These are phyloP conservation scores for Sebastes iracundus DNA, from an alignment of 2,797 vertebrate species.

Conservation along the genomic window DNA sequence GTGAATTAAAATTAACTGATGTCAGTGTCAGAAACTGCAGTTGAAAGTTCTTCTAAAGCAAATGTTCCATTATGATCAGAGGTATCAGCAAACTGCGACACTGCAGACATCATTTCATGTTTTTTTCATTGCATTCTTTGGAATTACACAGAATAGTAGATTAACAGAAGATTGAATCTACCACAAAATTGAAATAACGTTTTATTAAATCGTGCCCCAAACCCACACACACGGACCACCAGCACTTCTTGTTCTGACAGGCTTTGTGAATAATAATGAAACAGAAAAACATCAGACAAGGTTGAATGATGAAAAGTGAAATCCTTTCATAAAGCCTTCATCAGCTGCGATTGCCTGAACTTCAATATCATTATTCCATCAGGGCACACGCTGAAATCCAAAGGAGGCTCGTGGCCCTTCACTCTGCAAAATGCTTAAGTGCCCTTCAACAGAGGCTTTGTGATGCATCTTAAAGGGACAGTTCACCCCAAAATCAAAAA, in stretches of 20 bases:
- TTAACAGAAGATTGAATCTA: slow-evolving; percentile 43
- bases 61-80: slow-evolving; percentile 14
- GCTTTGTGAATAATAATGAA: slow-evolving; percentile 43
- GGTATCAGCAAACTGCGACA: slow-evolving; percentile 5
- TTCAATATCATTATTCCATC: slow-evolving; percentile 4
- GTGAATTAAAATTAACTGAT: slow-evolving; percentile 27
- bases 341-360: slow-evolving; percentile 31
- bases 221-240: slow-evolving; percentile 31
- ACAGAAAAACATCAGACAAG: slow-evolving; percentile 48
- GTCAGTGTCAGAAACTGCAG: background rate
- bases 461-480: background rate
- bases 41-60: background rate
- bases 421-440: background rate
- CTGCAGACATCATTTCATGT: slow-evolving; percentile 20
- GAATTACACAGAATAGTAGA: slow-evolving; percentile 37
- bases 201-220: slow-evolving; percentile 29
- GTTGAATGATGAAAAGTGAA: slow-evolving; percentile 48
- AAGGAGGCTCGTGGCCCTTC: background rate
- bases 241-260: slow-evolving; percentile 48
- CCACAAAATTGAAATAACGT: slow-evolving; percentile 20
- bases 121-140: slow-evolving; percentile 29
- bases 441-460: background rate
- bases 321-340: slow-evolving; percentile 55
- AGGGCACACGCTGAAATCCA: background rate
- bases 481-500: background rate